Evolutionary conservation across 2,113 vertebrate species (phyloP).

Genomic region (Phoenicopterus ruber): DNA sequence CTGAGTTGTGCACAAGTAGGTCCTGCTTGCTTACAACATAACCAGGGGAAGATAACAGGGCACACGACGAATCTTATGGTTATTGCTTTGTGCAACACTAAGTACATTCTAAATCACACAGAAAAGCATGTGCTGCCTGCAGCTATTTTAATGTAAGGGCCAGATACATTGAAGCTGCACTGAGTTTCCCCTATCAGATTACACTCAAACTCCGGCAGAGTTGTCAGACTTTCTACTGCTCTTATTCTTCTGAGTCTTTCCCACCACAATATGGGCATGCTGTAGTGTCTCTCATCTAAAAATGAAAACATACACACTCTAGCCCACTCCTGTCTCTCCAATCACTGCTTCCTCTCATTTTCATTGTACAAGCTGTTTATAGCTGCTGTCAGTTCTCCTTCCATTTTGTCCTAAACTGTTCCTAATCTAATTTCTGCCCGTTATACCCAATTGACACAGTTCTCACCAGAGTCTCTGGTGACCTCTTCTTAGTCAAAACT

Average conservation of each 20-base stretch:
- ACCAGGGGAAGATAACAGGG: not conserved
- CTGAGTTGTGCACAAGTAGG: not conserved
- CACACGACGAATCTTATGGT: fast-evolving
- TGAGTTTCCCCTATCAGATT: not conserved
- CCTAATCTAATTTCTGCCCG: constrained; percentile 37
- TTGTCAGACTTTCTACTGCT: constrained; percentile 52
- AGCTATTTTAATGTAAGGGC: constrained; percentile 20
- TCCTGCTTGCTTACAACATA: not conserved
- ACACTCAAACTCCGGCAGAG: constrained; percentile 28
- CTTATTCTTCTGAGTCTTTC: constrained; percentile 38
- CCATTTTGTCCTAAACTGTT: constrained; percentile 57
- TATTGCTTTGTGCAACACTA: not conserved
- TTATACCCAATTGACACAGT: constrained; percentile 24
- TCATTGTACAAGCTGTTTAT: constrained; percentile 60
- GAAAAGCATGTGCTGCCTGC: not conserved
- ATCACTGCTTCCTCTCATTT: constrained; percentile 43
- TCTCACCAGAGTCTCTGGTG: not conserved
- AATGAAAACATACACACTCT: constrained; percentile 37
- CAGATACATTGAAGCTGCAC: not conserved
- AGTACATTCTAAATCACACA: not conserved
- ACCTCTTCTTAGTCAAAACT: not conserved
- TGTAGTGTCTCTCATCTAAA: constrained; percentile 56
- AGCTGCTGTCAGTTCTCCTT: constrained; percentile 56
- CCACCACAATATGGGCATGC: constrained; percentile 49
- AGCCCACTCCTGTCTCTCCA: constrained; percentile 64